Evolutionary conservation across 2,797 vertebrate genomes (phyloP).

Genomic region (Lates japonicus): DNA sequence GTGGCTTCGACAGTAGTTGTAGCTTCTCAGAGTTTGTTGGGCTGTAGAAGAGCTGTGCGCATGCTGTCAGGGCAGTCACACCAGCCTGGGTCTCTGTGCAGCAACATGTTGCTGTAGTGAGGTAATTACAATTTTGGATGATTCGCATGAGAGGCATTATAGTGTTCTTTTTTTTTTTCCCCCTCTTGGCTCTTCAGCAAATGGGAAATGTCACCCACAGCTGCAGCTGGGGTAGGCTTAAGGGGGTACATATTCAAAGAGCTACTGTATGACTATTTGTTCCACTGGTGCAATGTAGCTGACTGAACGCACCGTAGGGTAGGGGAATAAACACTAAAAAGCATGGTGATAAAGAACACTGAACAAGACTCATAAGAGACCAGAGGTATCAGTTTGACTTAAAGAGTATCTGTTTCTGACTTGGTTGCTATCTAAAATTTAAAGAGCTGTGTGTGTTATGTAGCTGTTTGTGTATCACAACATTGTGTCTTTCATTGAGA

Average conservation of each 20-base stretch:
- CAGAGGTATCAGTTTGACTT: slow-evolving; percentile 10
- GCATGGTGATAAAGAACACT: slow-evolving; percentile 1
- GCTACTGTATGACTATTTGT: slow-evolving; percentile 58
- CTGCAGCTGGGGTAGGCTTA: slow-evolving; percentile 57
- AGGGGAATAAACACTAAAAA: slow-evolving; percentile 7
- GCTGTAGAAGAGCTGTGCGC: slow-evolving; percentile 15
- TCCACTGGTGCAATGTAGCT: slow-evolving; percentile 58
- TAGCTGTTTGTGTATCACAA: slow-evolving; percentile 25
- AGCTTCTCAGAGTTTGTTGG: slow-evolving; percentile 37
- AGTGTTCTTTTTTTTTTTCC: slow-evolving; percentile 37
- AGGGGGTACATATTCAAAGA: slow-evolving; percentile 63
- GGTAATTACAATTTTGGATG: slow-evolving; percentile 75
- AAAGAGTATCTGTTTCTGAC: slow-evolving; percentile 44
- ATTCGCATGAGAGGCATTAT: slow-evolving; percentile 67
- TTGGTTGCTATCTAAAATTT: slow-evolving; percentile 46
- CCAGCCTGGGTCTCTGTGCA: slow-evolving; percentile 36
- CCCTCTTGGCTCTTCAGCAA: slow-evolving; percentile 47
- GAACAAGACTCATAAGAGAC: slow-evolving; percentile 31
- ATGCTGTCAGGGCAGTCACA: slow-evolving; percentile 57
- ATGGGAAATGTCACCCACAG: slow-evolving; percentile 79
- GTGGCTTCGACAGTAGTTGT: slow-evolving; percentile 8
- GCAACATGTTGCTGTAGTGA: slow-evolving; percentile 50
- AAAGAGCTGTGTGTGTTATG: slow-evolving; percentile 18
- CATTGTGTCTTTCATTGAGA: slow-evolving; percentile 37
- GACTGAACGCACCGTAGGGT: slow-evolving; percentile 22